These are phyloP conservation scores for Lasioglossum malachurum DNA, from an alignment of 2,888 invertebrate genomes.

Conservation along the genomic window DNA sequence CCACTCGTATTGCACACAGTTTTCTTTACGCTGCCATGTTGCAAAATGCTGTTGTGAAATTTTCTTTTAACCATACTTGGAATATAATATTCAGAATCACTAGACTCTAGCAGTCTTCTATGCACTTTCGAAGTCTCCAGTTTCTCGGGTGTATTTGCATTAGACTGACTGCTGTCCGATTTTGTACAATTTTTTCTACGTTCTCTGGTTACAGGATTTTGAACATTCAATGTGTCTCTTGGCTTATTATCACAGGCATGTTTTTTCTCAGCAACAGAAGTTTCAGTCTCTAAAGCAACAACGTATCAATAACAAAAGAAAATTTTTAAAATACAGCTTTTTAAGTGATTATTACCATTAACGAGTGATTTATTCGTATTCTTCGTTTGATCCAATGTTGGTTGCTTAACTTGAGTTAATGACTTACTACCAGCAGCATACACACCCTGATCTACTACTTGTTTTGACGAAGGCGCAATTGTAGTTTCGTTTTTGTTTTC, in stretches of 20 bases:
- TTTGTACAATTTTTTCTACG: conserved; percentile 3
- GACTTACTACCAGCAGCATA: neutral
- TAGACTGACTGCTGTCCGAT: neutral
- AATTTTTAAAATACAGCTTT: neutral
- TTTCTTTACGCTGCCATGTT: conserved; percentile 25
- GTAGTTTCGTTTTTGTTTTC: neutral
- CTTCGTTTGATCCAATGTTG: neutral
- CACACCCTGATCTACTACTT: conserved; percentile 10
- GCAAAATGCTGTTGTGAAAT: neutral
- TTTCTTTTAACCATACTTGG: conserved; percentile 37
- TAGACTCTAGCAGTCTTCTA: conserved; percentile 35
- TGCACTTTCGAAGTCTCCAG: conserved; percentile 6
- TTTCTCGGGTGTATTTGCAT: conserved; percentile 5
- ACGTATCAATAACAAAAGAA: neutral
- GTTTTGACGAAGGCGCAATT: neutral
- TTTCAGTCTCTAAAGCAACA: conserved; percentile 10
- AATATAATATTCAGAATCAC: conserved; percentile 50
- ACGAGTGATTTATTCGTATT: neutral
- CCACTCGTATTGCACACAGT: conserved; percentile 16
- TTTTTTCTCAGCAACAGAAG: neutral
- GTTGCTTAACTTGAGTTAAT: neutral
- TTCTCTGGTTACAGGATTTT: conserved; percentile 6
- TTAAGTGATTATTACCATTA: conserved; percentile 19
- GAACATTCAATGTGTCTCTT: neutral
- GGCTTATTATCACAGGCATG: neutral